Conservation (phyloP, 2,888 invertebrate species). For the Morpho helenor region DNA sequence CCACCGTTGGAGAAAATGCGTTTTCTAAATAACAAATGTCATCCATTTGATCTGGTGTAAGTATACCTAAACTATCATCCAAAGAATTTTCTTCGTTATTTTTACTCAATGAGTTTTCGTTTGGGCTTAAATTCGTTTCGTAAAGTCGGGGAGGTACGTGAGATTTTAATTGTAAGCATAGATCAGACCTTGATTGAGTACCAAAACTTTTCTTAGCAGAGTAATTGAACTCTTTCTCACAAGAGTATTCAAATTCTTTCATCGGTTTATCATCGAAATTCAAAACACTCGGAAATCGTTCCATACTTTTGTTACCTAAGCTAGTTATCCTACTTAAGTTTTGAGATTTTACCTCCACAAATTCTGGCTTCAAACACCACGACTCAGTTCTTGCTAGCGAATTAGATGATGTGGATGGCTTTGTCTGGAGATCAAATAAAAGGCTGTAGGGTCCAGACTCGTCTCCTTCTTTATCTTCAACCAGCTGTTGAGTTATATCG, state of each 20-base stretch:
- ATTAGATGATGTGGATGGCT: constrained; percentile 55
- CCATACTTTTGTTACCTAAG: constrained; percentile 50
- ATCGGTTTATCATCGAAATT: constrained; percentile 70
- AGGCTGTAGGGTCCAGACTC: constrained; percentile 81
- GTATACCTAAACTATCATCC: constrained; percentile 91
- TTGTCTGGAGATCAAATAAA: constrained; percentile 72
- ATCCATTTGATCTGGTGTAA: constrained; percentile 94
- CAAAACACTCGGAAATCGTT: constrained; percentile 63
- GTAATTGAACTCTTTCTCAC: constrained; percentile 59
- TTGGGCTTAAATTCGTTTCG: constrained; percentile 66
- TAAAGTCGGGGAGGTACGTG: constrained; percentile 53
- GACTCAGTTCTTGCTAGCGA: constrained; percentile 39
- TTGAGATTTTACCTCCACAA: constrained; percentile 31
- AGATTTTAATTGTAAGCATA: constrained; percentile 66
- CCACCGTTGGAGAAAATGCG: constrained; percentile 82
- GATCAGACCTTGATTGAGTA: constrained; percentile 68
- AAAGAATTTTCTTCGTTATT: constrained; percentile 88
- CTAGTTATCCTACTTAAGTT: constrained; percentile 40
- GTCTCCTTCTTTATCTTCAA: constrained; percentile 65
- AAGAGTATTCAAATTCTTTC: constrained; percentile 73
- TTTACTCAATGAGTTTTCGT: constrained; percentile 66
- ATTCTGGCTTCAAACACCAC: constrained; percentile 34
- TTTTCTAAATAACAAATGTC: constrained; percentile 81
- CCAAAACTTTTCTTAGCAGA: constrained; percentile 55
- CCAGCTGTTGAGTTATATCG: constrained; percentile 64